These are phyloP conservation scores for Carpatolechia fugitivella DNA, from an alignment of 2,888 invertebrate species.

Conservation along the genomic window DNA sequence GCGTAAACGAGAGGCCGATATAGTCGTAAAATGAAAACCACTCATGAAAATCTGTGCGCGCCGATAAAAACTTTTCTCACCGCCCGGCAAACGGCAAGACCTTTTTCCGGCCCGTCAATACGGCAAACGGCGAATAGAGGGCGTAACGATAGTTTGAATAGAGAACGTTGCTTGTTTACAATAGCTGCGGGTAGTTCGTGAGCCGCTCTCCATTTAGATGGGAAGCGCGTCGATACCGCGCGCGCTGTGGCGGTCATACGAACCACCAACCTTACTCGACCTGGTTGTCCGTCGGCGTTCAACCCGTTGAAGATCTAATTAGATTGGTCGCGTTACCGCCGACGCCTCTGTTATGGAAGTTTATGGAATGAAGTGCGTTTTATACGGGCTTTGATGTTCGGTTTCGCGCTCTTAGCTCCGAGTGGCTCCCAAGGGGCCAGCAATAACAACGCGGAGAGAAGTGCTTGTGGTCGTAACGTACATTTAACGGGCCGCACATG, in stretches of 20 bases:
- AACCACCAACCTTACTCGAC: slow-evolving; percentile 48
- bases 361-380: slow-evolving; percentile 73
- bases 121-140: slow-evolving; percentile 57
- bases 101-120: slow-evolving; percentile 60
- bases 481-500: slow-evolving; percentile 44
- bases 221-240: slow-evolving; percentile 64
- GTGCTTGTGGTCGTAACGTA: slow-evolving; percentile 53
- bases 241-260: slow-evolving; percentile 53
- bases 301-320: slow-evolving; percentile 42
- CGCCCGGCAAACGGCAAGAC: slow-evolving; percentile 46
- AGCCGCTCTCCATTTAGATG: slow-evolving; percentile 71
- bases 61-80: slow-evolving; percentile 48
- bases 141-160: slow-evolving; percentile 71
- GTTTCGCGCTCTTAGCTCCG: slow-evolving; percentile 63
- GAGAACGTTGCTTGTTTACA: slow-evolving; percentile 72
- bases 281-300: slow-evolving; percentile 34
- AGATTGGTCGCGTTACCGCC: slow-evolving; percentile 48
- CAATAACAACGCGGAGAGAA: slow-evolving; percentile 61
- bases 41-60: slow-evolving; percentile 45
- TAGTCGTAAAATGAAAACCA: slow-evolving; percentile 41
- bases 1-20: slow-evolving; percentile 25
- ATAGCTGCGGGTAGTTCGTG: slow-evolving; percentile 74
- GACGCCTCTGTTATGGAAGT: slow-evolving; percentile 64
- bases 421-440: slow-evolving; percentile 60
- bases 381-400: slow-evolving; percentile 72